These are phyloP conservation scores for Holothuria scabra DNA, from an alignment of 53 echinoderm and acorn worm genomes.

Conservation along the genomic window DNA sequence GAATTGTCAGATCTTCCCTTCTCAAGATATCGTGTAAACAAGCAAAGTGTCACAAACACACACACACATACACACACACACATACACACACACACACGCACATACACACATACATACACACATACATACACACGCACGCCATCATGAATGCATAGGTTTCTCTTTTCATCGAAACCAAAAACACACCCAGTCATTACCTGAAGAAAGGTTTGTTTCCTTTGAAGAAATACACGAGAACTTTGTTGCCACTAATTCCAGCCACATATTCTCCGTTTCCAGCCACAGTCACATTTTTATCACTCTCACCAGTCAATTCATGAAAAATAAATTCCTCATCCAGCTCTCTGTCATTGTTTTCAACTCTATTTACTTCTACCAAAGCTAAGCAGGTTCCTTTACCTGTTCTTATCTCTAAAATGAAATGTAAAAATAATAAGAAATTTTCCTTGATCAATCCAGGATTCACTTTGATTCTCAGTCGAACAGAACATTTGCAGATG, in stretches of 20 bases:
- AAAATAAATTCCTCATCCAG: neutral
- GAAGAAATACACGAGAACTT: constrained; percentile 61
- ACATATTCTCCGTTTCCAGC: constrained; percentile 70
- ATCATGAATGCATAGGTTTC: no score
- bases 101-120: no score
- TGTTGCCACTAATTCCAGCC: constrained; percentile 53
- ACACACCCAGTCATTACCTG: neutral
- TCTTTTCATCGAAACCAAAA: no score
- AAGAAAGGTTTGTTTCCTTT: constrained; percentile 34
- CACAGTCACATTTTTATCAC: constrained; percentile 53
- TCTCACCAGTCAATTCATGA: constrained; percentile 7
- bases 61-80: no score
- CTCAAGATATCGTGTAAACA: no score
- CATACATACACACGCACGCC: no score
- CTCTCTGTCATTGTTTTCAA: neutral
- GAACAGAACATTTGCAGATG: no score
- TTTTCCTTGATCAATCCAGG: no score
- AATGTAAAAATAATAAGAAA: neutral
- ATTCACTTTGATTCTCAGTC: no score
- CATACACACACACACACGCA: no score
- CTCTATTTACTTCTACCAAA: neutral
- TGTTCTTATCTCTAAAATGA: constrained; percentile 1
- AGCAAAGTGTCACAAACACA: no score
- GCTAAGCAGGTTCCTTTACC: constrained; percentile 10
- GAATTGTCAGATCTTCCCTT: no score